A percentile compares a stretch with the other conserved stretches of the same genome.
These are phyloP conservation scores for Brachionus paranguensis DNA, from an alignment of 1,140 invertebrate species.

Conservation along the genomic window DNA sequence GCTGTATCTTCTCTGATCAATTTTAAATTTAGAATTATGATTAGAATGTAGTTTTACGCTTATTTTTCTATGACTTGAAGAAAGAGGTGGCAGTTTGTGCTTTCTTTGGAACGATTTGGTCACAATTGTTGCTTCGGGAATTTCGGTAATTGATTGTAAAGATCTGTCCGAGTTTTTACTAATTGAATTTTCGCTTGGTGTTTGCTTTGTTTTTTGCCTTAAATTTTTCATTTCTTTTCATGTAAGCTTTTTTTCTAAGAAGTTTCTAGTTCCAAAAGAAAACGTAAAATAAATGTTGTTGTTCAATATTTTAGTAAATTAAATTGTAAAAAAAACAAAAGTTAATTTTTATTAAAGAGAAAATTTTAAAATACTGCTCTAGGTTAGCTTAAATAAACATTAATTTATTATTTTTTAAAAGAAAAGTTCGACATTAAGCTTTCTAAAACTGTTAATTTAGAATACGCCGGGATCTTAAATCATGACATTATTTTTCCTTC, in stretches of 20 bases:
- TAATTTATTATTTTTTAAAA: background rate
- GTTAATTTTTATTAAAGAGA: background rate
- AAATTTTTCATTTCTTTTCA: background rate
- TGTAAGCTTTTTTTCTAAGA: background rate
- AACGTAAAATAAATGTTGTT: background rate
- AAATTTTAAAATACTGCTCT: background rate
- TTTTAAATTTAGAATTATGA: background rate
- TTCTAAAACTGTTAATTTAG: background rate
- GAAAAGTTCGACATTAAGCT: background rate
- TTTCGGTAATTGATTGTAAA: background rate
- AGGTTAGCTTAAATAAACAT: background rate
- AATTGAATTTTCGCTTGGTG: background rate
- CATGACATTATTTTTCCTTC: background rate
- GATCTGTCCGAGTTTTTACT: background rate
- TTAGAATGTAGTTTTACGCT: background rate
- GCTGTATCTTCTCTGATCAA: background rate
- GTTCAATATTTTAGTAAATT: background rate
- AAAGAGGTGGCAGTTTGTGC: background rate
- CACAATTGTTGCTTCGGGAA: background rate
- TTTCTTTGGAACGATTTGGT: background rate
- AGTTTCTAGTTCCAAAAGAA: constrained; percentile 1
- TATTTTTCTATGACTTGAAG: background rate
- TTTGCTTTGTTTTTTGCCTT: background rate
- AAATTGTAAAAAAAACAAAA: background rate
- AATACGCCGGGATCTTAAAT: background rate